These are phyloP conservation scores for Brachyptera putata DNA, from an alignment of 2,888 invertebrate species.

Conservation along the genomic window DNA sequence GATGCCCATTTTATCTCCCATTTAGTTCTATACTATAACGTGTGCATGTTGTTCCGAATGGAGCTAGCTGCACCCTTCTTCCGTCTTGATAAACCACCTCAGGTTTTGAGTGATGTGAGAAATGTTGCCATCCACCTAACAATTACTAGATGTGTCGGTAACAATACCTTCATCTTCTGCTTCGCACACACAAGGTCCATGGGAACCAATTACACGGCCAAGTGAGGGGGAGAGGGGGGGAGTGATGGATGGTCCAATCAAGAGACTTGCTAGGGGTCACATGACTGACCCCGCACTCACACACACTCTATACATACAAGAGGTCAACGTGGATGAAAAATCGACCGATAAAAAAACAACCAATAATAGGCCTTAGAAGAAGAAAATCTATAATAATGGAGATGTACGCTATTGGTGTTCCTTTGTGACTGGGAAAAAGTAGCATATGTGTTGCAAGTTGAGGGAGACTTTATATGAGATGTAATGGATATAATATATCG, in stretches of 20 bases:
- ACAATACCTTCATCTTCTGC: conserved; percentile 28
- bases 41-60: no score
- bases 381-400: neutral
- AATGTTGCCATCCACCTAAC: conserved; percentile 16
- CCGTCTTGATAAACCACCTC: no score
- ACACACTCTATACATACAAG: neutral
- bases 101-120: conserved; percentile 21
- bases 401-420: no score
- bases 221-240: no score
- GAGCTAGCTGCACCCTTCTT: no score
- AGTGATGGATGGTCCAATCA: conserved; percentile 35
- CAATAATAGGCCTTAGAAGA: neutral
- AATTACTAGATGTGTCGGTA: conserved; percentile 19
- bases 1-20: no score
- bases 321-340: conserved; percentile 22
- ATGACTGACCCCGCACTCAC: conserved; percentile 22
- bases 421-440: no score
- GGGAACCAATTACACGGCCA: conserved; percentile 35
- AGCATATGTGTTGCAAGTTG: no score
- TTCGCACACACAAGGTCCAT: conserved; percentile 32
- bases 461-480: no score
- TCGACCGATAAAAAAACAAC: conserved; percentile 11
- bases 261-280: conserved; percentile 29
- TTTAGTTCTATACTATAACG: no score
- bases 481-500: no score